Conservation (phyloP, 2,888 invertebrate species). For the Sussaba pulchella region DNA sequence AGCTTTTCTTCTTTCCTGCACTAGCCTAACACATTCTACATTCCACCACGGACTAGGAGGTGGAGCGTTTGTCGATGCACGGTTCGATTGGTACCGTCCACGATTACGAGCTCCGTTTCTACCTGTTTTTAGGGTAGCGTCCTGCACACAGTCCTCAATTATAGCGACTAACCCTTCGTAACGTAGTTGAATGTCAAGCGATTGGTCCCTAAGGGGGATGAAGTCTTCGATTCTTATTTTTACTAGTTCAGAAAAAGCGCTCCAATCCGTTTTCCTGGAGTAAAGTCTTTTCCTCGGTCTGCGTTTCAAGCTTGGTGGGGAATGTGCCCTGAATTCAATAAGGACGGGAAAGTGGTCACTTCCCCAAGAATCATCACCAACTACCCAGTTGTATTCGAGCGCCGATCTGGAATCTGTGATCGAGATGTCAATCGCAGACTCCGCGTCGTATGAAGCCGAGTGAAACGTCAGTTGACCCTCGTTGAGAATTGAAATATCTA, state of each 20-base stretch:
- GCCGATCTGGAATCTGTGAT: slow-evolving; percentile 12
- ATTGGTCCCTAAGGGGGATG: not conserved
- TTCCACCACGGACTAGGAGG: slow-evolving; percentile 55
- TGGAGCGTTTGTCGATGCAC: too few relatives aligned
- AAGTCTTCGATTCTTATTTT: not conserved
- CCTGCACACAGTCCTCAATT: slow-evolving; percentile 22
- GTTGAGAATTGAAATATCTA: slow-evolving; percentile 35
- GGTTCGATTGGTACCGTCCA: too few relatives aligned
- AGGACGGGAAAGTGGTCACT: slow-evolving; percentile 44
- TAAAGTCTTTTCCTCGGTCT: slow-evolving; percentile 21
- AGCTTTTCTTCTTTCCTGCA: slow-evolving; percentile 13
- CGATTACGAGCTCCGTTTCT: too few relatives aligned
- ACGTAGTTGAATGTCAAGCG: not conserved
- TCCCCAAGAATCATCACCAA: slow-evolving; percentile 33
- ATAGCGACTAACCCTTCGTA: slow-evolving; percentile 7
- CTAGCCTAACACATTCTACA: slow-evolving; percentile 36
- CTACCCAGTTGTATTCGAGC: slow-evolving; percentile 6
- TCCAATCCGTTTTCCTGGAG: slow-evolving; percentile 37
- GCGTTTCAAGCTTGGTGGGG: not conserved
- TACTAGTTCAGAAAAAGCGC: not conserved
- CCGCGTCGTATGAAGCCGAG: not conserved
- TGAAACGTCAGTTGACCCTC: slow-evolving; percentile 38
- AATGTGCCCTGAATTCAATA: slow-evolving; percentile 3
- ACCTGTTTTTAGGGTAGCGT: slow-evolving; percentile 3
- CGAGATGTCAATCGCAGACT: slow-evolving; percentile 49